phyloP scores from a whole-genome alignment of 2,113 vertebrate species.

The Todiramphus saurophagus region DNA sequence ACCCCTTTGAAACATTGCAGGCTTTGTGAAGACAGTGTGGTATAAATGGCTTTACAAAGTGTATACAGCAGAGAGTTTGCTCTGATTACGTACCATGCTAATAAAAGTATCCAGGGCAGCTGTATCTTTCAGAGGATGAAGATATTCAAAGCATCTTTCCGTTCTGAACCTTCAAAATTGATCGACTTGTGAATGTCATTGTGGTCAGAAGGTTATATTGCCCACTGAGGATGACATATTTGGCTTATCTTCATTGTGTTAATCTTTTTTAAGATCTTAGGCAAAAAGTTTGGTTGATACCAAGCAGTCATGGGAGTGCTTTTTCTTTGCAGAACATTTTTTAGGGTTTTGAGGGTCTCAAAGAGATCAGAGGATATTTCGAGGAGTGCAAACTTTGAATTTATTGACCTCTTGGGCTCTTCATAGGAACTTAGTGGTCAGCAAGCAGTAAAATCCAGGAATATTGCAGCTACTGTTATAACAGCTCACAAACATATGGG shows the following conservation, averaged over 20 bases:
- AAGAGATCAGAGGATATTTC: not conserved
- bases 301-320: not conserved
- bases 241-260: not conserved
- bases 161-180: not conserved
- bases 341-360: not conserved
- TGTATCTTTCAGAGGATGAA: not conserved
- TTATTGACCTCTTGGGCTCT: not conserved
- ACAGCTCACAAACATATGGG: not conserved
- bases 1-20: not conserved
- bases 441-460: not conserved
- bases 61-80: not conserved
- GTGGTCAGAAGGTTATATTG: not conserved
- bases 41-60: not conserved
- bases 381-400: not conserved
- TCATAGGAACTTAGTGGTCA: not conserved
- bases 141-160: not conserved
- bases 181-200: not conserved
- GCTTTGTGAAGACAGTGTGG: not conserved
- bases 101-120: not conserved
- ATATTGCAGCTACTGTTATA: not conserved
- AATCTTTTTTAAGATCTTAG: not conserved
- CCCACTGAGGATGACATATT: not conserved
- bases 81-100: not conserved
- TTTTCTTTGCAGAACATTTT: not conserved
- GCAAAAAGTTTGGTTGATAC: not conserved